Base-by-base conservation (phyloP, 2,797 vertebrate genomes). In the Aplochiton taeniatus region DNA sequence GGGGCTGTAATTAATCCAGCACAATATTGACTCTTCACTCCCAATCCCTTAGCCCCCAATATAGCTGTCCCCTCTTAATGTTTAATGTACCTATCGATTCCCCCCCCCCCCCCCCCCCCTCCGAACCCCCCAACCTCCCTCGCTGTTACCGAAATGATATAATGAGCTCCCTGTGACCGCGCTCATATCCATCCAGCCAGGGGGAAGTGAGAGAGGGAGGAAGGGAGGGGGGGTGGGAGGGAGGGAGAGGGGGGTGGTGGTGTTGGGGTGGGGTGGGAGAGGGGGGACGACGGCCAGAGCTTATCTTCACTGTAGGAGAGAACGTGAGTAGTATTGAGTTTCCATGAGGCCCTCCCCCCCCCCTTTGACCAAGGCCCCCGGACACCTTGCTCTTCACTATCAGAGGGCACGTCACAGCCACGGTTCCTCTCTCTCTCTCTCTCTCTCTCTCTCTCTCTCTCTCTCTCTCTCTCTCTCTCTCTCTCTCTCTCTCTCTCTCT, bases 31-130 rank as follows among this genome's bases (percentile, higher is more conserved):
- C 87, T 89, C 87, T 63, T 76, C 78, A 58, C 87, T 86, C 87
- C 73, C 83, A 61, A 83, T 85, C 82, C 65, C 75, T 87, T 77
- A 65, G 75, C 69, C 82, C 84, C 84, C 79, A 79, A 85, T 90
- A 89, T 88, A 88, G 85, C 87, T 81, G 82, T 83, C 85, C 85
- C 79, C 80, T 86, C 85, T 91, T 88, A 91, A 92, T 90, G 87
- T 92, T 92, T 91, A 91, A 92, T 91, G 89, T 75, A 73, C 69
- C 13, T 63, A 92, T 92, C 85, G 85, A 92, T 91, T 82, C 72
- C 63, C 66, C 50, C 49, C 63, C 71, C 13, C 74, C 86, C 73
- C n/a, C n/a, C n/a, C n/a, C n/a, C n/a, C 75, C 73, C 78, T 64
- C 79, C n/a, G n/a, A n/a, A n/a, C n/a, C n/a, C n/a, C n/a, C n/a